Percentiles rank a stretch among this genome's conserved stretches.
Evolutionary conservation across 2,113 vertebrate genomes (phyloP).

Genomic region (Thunnus thynnus): DNA sequence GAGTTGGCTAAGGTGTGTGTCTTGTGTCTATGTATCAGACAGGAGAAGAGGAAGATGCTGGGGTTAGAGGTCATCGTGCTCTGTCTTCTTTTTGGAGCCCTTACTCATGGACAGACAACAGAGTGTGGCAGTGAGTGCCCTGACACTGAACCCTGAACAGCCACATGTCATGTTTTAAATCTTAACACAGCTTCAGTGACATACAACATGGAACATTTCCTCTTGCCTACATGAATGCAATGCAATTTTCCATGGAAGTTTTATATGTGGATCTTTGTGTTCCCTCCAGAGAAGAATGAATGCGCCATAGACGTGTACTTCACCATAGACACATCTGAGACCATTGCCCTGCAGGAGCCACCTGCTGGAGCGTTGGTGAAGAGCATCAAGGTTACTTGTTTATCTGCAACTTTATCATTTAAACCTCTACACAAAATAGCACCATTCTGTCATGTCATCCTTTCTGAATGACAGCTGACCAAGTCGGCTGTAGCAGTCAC

Average conservation of each 20-base stretch:
- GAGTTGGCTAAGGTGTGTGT: not conserved
- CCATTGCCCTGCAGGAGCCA: conserved; percentile 92
- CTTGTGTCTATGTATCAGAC: conserved; percentile 35
- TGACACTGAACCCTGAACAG: not conserved
- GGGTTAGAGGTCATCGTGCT: conserved; percentile 64
- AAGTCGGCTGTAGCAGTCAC: not conserved
- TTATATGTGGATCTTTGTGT: conserved; percentile 17
- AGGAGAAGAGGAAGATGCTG: conserved; percentile 77
- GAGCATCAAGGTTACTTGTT: conserved; percentile 85
- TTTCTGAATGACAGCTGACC: not conserved
- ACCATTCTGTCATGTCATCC: not conserved
- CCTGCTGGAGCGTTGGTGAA: conserved; percentile 92
- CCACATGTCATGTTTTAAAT: not conserved
- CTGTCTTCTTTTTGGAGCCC: conserved; percentile 71
- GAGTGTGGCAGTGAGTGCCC: conserved; percentile 77
- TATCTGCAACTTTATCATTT: not conserved
- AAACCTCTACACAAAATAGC: not conserved
- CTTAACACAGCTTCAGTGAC: not conserved
- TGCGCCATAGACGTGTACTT: conserved; percentile 94
- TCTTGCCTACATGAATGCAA: not conserved
- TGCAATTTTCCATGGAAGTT: not conserved
- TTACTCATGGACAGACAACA: conserved; percentile 48
- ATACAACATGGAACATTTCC: not conserved
- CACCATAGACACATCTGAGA: conserved; percentile 97
- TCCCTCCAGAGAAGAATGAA: conserved; percentile 84